Conservation (phyloP, 2,888 invertebrate genomes). For the Drosophila helvetica region DNA sequence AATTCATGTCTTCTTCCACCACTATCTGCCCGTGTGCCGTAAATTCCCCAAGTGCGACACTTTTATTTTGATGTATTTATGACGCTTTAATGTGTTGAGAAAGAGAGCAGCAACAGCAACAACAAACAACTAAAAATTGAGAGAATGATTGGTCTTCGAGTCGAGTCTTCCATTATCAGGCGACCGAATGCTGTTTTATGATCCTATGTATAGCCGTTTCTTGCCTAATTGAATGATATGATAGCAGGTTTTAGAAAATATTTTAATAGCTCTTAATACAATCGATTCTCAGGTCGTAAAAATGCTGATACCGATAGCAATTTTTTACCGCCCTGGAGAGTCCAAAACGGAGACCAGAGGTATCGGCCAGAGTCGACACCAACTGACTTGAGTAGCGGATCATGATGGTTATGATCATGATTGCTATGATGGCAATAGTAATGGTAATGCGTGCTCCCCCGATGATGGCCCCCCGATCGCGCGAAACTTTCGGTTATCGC, state of each 20-base stretch:
- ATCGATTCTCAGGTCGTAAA: constrained; percentile 74
- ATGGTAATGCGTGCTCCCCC: background rate
- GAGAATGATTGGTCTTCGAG: constrained; percentile 54
- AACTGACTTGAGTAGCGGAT: constrained; percentile 41
- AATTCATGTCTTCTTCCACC: constrained; percentile 40
- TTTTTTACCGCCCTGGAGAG: constrained; percentile 27
- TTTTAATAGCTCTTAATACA: constrained; percentile 77
- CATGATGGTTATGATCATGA: constrained; percentile 21
- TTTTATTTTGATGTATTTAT: constrained; percentile 80
- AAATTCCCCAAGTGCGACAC: constrained; percentile 70
- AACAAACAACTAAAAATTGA: constrained; percentile 15
- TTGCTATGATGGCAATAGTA: constrained; percentile 9
- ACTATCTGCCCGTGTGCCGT: constrained; percentile 66
- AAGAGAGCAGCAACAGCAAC: constrained; percentile 41
- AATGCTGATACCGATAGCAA: constrained; percentile 55
- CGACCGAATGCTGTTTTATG: constrained; percentile 68
- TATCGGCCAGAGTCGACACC: constrained; percentile 14
- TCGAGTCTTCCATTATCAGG: constrained; percentile 56
- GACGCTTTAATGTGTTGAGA: constrained; percentile 61
- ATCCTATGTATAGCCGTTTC: constrained; percentile 73
- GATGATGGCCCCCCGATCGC: constrained; percentile 14
- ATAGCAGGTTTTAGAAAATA: constrained; percentile 73
- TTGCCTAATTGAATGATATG: constrained; percentile 78
- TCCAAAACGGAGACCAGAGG: too few species aligned
- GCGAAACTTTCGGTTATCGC: constrained; percentile 32